phyloP scores from a whole-genome alignment of 2,113 vertebrate species.

The Climacteris rufus region DNA sequence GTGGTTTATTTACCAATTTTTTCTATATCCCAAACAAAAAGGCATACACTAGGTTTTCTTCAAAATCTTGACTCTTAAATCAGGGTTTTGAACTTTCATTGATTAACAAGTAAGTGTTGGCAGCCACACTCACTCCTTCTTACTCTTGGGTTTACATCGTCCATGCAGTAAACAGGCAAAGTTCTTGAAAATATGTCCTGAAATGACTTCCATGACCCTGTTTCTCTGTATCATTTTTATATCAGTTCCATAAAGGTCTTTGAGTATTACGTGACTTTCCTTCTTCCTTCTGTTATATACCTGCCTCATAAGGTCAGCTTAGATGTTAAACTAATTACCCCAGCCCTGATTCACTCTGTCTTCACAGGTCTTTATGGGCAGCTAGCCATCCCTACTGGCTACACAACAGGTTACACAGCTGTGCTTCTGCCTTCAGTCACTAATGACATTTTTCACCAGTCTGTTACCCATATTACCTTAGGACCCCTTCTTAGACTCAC shows the following conservation, averaged over 20 bases:
- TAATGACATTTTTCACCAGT: background rate
- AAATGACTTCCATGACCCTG: background rate
- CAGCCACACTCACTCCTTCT: background rate
- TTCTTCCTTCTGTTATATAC: background rate
- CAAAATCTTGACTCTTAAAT: background rate
- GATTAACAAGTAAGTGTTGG: background rate
- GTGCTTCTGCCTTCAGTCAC: background rate
- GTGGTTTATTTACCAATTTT: background rate
- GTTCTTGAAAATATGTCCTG: background rate
- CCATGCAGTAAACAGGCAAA: background rate
- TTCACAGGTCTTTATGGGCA: background rate
- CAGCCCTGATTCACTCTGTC: background rate
- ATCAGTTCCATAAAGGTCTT: background rate
- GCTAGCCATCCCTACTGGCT: background rate
- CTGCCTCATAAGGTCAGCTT: background rate
- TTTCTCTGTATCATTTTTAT: background rate
- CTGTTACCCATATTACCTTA: background rate
- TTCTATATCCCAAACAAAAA: background rate
- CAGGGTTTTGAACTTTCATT: background rate
- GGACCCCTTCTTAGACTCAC: background rate
- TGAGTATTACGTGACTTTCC: background rate
- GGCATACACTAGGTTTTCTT: background rate
- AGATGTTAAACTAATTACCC: background rate
- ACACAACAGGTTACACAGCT: background rate
- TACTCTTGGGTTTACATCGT: background rate